Evolutionary conservation across 2,888 invertebrate genomes (phyloP).

Genomic region (Sthenelais limicola): DNA sequence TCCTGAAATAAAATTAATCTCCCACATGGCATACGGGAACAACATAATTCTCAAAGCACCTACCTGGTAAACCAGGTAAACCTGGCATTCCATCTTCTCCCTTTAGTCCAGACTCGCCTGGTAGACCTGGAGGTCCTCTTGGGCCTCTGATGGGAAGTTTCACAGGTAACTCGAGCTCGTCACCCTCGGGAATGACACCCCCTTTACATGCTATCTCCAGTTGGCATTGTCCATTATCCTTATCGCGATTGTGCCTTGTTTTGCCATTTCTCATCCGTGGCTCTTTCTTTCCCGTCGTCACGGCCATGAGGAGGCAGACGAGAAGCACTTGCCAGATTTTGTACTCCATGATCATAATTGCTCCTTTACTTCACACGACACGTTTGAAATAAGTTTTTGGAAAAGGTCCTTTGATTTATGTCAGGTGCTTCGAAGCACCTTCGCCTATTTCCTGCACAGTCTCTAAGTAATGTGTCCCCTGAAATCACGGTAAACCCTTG

Average conservation of each 20-base stretch:
- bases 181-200: neutral
- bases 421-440: too few relatives aligned
- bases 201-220: slow-evolving; percentile 47
- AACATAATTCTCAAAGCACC: too few relatives aligned
- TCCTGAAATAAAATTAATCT: too few relatives aligned
- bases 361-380: too few relatives aligned
- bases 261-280: slow-evolving; percentile 22
- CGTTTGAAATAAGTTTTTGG: too few relatives aligned
- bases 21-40: too few relatives aligned
- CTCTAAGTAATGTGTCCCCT: too few relatives aligned
- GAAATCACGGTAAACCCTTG: too few relatives aligned
- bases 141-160: slow-evolving; percentile 65
- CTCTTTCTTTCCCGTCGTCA: slow-evolving; percentile 27
- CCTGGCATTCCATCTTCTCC: slow-evolving; percentile 63
- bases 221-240: slow-evolving; percentile 46
- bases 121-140: slow-evolving; percentile 61
- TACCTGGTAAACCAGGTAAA: slow-evolving; percentile 58
- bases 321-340: slow-evolving; percentile 6
- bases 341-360: slow-evolving; percentile 4
- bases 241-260: slow-evolving; percentile 29
- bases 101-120: slow-evolving; percentile 59
- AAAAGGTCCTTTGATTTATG: too few relatives aligned
- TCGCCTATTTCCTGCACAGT: too few relatives aligned
- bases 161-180: slow-evolving; percentile 51
- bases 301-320: slow-evolving; percentile 12